Base-by-base conservation (phyloP, 2,113 vertebrate genomes). In the Pseudolaguvia tuberculata region DNA sequence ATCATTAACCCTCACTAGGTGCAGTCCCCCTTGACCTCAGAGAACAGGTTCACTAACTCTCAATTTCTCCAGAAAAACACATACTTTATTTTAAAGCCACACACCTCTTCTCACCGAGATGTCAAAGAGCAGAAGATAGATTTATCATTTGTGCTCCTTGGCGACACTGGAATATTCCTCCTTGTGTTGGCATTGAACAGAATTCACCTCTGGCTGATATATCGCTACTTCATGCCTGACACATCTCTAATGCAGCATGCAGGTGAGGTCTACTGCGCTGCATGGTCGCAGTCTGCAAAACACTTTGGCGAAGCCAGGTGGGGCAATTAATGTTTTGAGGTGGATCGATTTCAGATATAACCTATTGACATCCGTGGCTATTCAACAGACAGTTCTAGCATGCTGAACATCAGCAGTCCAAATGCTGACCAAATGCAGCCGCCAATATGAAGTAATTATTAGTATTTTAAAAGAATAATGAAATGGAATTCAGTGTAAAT, bases 181-280 rank as follows among this genome's bases (percentile, higher is more conserved):
- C 72, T 78, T 74, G 61, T 75, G 65, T 31, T 35, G 7, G 23
- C 55, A 83, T 80, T 75, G 83, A 82, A 83, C 71, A 58, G 59
- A 73, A 73, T 78, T 78, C 77, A 77, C 81, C 79, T 79, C 77
- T 75, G 73, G 76, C 81, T 81, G 79, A 82, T 82, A 78, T 82
- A 80, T 71, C 61, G 76, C 72, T 69, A 75, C 76, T 82, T 83
- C 76, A 79, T 62, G 78, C 78, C 65, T 35, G 25, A 67, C 42
- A 58, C 68, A 66, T 75, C 35, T 74, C 67, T 82, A 79, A 79
- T 77, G 78, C 70, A 63, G 58, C 67, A 73, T 73, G 23, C 68
- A 67, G 70, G 62, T 78, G 52, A 75, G 65, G 65, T 69, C 52
- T 56, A 58, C 66, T 65, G 76, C 27, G 51, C 29, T 50, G 51